Conservation (phyloP, 2,888 invertebrate species). For the Caenorhabditis sp. region DNA sequence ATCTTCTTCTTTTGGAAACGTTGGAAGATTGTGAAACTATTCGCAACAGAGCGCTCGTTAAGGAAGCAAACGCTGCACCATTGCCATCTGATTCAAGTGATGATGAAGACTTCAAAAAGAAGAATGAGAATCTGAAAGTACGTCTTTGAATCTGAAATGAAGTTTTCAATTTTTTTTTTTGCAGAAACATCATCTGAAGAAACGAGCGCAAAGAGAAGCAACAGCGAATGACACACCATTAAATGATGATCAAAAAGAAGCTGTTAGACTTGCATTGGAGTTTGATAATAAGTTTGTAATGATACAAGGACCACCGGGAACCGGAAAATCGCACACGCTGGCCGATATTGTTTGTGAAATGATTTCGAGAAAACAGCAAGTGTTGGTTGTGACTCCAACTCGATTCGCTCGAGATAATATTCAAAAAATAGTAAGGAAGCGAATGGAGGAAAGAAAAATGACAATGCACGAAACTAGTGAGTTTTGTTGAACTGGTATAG, state of each 20-base stretch:
- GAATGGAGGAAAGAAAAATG: not conserved
- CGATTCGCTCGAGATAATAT: conserved; percentile 50
- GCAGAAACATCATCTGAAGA: too few species aligned
- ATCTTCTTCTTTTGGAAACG: too few species aligned
- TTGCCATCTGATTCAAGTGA: too few species aligned
- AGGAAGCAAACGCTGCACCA: too few species aligned
- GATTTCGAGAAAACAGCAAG: conserved; percentile 26
- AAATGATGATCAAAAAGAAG: not conserved
- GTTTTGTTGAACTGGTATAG: too few species aligned
- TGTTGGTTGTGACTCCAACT: conserved; percentile 51
- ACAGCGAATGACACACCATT: not conserved
- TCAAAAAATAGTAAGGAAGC: conserved; percentile 11
- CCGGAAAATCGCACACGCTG: conserved; percentile 55
- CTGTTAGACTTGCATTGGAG: not conserved
- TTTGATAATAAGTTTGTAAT: not conserved
- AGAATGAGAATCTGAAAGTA: too few species aligned
- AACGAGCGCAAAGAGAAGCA: too few species aligned
- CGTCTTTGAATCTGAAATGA: too few species aligned
- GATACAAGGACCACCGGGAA: conserved; percentile 57
- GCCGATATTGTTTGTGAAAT: conserved; percentile 45
- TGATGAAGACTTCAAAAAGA: too few species aligned
- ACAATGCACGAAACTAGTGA: not conserved
- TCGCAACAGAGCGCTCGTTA: too few species aligned
- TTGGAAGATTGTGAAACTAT: too few species aligned
- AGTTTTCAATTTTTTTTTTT: too few species aligned